A percentile compares a stretch with the other conserved stretches of the same genome.
Evolutionary conservation across 2,888 invertebrate species (phyloP).

Genomic region (Himalopsyche japonica): DNA sequence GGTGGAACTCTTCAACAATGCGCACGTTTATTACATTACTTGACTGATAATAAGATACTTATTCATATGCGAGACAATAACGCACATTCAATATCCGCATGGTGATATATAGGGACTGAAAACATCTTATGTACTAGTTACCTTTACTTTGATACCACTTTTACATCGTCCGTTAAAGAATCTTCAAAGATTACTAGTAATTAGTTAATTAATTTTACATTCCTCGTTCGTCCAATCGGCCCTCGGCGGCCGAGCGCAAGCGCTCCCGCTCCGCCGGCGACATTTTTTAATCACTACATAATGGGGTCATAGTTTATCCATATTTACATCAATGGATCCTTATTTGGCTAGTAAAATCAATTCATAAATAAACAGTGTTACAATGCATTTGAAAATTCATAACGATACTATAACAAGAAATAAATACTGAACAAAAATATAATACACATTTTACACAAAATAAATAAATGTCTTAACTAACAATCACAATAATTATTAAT

Average conservation of each 20-base stretch:
- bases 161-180: not conserved
- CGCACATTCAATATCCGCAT: not conserved
- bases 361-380: not conserved
- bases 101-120: not conserved
- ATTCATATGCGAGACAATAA: not conserved
- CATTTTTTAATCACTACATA: slow-evolving; percentile 34
- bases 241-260: not conserved
- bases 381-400: not conserved
- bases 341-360: slow-evolving; percentile 24
- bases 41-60: not conserved
- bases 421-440: slow-evolving; percentile 5
- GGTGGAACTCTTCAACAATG: not conserved
- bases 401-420: not conserved
- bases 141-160: not conserved
- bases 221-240: slow-evolving; percentile 4
- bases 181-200: slow-evolving; percentile 5
- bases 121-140: not conserved
- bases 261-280: not conserved
- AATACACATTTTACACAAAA: slow-evolving; percentile 14
- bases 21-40: not conserved
- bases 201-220: slow-evolving; percentile 21
- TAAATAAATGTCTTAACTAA: slow-evolving; percentile 27
- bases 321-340: slow-evolving; percentile 40
- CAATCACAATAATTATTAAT: slow-evolving; percentile 18
- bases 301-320: slow-evolving; percentile 40